Evolutionary conservation across 2,888 invertebrate species (phyloP), one percentile per base, ranked within the genome.

Genomic region (Chymomyza procnemis): DNA sequence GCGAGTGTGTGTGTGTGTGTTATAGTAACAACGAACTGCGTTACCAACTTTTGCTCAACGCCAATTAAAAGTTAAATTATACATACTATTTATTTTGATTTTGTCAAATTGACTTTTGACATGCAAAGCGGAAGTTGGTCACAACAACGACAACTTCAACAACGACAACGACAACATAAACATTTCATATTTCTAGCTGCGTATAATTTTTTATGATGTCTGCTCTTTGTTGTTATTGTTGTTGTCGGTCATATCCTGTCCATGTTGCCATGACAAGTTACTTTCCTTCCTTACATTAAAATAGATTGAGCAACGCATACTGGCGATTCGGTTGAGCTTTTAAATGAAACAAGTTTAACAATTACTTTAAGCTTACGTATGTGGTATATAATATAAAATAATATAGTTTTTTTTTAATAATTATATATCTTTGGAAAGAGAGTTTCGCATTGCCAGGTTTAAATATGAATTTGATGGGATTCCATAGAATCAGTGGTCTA

Each of bases 11-110:
- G 48, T 48, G 48, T 50, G 75, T 73, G 65, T 19, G 16, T 58
- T 22, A 47, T 22, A 12, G 64, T 21, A 14, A 41, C 12, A 12
- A 12, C 9, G 34, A 41, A 41, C 34, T 34, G 34, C 34, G 34
- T 72, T 61, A 69, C 70, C 52, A 52, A 16, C 70, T 70, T 64
- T 58, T 64, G 26, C 34, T 72, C 64, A 74, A 63, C 73, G 77
- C 73, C 82, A 83, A 83, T 83, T 83, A 83, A 84, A 83, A 83
- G 71, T 83, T 83, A 84, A 83, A 82, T 82, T 84, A 81, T 83
- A 75, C 77, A 63, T 76, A 76, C 50, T 75, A 83, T 80, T 76
- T 76, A 81, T 80, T 84, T 78, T 74, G 79, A 84, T 82, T 81
- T 83, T 81, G 69, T 74, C 67, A 76, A 85, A 84, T 85, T 69